Base-by-base conservation (phyloP, 1,140 invertebrate genomes). In the Drosophila azteca region DNA sequence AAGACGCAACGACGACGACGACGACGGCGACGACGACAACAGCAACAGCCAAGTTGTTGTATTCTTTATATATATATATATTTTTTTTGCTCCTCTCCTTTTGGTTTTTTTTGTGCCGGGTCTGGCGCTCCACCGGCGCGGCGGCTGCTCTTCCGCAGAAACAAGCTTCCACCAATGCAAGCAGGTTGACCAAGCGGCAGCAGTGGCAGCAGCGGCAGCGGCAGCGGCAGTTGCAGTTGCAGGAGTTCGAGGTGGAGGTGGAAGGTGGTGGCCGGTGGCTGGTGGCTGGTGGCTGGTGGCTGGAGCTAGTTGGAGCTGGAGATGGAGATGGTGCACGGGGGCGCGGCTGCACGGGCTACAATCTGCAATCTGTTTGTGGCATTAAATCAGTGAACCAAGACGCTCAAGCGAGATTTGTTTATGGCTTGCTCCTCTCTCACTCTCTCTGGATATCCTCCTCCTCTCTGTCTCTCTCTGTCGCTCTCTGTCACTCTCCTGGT, bases 321-420 rank as follows among this genome's bases (percentile, higher is more conserved):
- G 46, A 35, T 39, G 54, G 22, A 46, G 65, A 51, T 7, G 39
- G 52, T 64, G 66, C 63, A 61, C 24, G 55, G 55, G 55, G 69
- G 69, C 67, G 67, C 62, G 63, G 60, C 60, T 74, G 64, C 79
- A 68, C 17, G 17, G 49, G 39, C 43, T 76, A 77, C 82, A 87
- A 87, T 87, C 82, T 87, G 83, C 82, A 87, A 87, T 87, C 82
- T 87, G 83, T 87, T 87, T 87, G 82, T 82, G 82, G 82, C 82
- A 87, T 88, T 87, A 87, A 87, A 88, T 87, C 83, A 88, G 83
- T 87, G 83, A 87, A 87, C 66, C 83, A 87, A 87, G 79, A 87
- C 83, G 82, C 79, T 75, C 52, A 46, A 79, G 73, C 81, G 78
- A 87, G 82, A 87, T 87, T 87, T 87, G 83, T 87, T 87, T 87